Percentiles rank a stretch among this genome's conserved stretches.
phyloP scores from a whole-genome alignment of 2,888 invertebrate genomes.

The Alloscopus bannaensis region DNA sequence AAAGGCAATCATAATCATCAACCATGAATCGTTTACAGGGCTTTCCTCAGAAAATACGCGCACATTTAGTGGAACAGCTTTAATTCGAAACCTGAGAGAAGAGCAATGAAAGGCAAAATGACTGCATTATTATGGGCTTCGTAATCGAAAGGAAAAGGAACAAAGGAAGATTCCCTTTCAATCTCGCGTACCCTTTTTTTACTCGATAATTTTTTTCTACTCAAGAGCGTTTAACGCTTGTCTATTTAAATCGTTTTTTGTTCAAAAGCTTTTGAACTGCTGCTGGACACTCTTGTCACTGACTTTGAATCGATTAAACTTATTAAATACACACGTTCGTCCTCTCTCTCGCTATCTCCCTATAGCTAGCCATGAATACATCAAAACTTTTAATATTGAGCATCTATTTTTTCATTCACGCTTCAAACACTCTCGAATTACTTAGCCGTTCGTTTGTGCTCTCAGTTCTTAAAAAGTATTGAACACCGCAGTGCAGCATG shows the following conservation, averaged over 20 bases:
- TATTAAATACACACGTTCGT: constrained; percentile 55
- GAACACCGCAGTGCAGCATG: background rate
- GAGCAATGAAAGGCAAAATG: constrained; percentile 31
- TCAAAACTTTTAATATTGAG: too few species aligned
- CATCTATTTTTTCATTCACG: too few species aligned
- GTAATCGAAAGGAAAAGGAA: background rate
- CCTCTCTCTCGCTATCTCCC: too few species aligned
- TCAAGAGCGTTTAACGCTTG: constrained; percentile 60
- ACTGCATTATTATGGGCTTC: constrained; percentile 38
- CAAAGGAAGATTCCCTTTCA: constrained; percentile 22
- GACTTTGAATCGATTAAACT: constrained; percentile 63
- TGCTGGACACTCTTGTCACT: constrained; percentile 39
- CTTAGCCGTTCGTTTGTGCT: too few species aligned
- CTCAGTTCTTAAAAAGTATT: constrained; percentile 24
- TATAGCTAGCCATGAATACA: too few species aligned
- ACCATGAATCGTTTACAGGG: too few species aligned
- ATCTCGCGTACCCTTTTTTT: too few species aligned
- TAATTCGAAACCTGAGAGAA: too few species aligned
- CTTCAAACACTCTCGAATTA: too few species aligned
- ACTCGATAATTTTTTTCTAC: constrained; percentile 34
- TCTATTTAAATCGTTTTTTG: constrained; percentile 62
- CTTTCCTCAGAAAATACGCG: too few species aligned
- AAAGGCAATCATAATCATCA: too few species aligned
- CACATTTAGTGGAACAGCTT: too few species aligned
- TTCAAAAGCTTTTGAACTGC: constrained; percentile 37